A percentile compares a stretch with the other conserved stretches of the same genome.
Evolutionary conservation across 2,113 vertebrate species (phyloP).

Genomic region (Tapirus terrestris): DNA sequence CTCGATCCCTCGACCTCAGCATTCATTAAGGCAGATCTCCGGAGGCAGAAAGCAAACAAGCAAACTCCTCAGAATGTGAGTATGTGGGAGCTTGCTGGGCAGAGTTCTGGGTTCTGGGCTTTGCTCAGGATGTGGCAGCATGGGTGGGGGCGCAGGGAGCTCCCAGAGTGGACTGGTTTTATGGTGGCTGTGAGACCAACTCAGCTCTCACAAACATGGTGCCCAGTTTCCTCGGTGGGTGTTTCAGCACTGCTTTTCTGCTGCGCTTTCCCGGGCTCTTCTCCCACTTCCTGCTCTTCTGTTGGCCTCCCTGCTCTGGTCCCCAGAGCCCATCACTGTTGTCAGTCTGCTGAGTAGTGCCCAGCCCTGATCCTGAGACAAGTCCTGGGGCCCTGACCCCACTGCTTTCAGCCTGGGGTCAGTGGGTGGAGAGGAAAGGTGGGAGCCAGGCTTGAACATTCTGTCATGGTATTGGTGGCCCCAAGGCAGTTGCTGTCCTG

Average conservation of each 20-base stretch:
- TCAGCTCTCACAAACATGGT: not conserved
- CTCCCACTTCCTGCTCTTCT: constrained; percentile 28
- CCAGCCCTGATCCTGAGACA: constrained; percentile 67
- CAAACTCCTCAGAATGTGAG: constrained; percentile 87
- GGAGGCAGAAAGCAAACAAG: constrained; percentile 92
- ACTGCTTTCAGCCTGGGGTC: constrained; percentile 67
- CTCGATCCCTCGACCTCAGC: constrained; percentile 82
- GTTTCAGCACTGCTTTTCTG: not conserved
- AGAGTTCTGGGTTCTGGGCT: not conserved
- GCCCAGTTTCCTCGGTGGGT: not conserved
- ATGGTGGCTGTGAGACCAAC: not conserved
- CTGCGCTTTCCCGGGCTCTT: not conserved
- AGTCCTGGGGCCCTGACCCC: constrained; percentile 62
- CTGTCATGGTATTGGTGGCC: not conserved
- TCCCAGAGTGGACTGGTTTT: not conserved
- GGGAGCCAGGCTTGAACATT: constrained; percentile 64
- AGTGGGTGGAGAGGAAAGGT: constrained; percentile 71
- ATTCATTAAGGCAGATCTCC: constrained; percentile 94
- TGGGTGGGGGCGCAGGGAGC: not conserved
- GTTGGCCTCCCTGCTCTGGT: not conserved
- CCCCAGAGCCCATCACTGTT: constrained; percentile 63
- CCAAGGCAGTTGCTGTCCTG: constrained; percentile 55
- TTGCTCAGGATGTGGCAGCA: not conserved
- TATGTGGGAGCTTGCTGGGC: constrained; percentile 68
- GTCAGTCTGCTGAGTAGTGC: constrained; percentile 76